A percentile compares a stretch with the other conserved stretches of the same genome.
Evolutionary conservation across 2,888 invertebrate genomes (phyloP).

Genomic region (Epirrita christyi): DNA sequence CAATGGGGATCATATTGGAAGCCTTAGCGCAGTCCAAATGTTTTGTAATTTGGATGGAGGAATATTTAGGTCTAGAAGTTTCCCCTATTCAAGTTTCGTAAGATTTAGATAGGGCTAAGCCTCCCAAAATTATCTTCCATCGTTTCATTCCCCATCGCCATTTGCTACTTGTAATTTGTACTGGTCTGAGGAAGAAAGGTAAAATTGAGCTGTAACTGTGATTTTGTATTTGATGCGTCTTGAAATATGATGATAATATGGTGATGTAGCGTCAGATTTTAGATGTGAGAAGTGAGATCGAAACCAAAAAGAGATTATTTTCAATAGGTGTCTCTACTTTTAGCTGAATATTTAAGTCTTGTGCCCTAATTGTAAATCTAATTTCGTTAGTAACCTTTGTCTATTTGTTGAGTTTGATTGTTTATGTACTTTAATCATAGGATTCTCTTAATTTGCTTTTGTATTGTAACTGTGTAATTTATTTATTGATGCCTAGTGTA

Average conservation of each 20-base stretch:
- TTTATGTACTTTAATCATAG: conserved; percentile 48
- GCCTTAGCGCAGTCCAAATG: no score
- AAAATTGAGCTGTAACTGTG: conserved; percentile 74
- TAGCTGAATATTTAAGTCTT: conserved; percentile 62
- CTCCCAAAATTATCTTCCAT: no score
- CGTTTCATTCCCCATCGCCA: no score
- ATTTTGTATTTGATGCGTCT: conserved; percentile 72
- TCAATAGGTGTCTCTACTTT: conserved; percentile 65
- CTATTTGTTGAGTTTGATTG: conserved; percentile 70
- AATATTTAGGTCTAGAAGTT: no score
- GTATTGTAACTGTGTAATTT: conserved; percentile 62
- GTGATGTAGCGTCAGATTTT: conserved; percentile 60
- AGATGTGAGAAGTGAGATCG: conserved; percentile 79
- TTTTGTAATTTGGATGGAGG: no score
- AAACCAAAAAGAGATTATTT: conserved; percentile 83
- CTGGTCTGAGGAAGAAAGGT: conserved; percentile 50
- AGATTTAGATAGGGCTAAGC: no score
- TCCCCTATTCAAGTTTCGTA: no score
- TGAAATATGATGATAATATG: conserved; percentile 56
- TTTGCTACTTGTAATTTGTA: no score
- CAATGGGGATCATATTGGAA: no score
- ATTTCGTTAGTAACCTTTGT: conserved; percentile 51
- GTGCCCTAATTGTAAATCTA: conserved; percentile 43
- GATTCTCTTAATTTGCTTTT: conserved; percentile 44
- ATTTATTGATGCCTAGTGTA: conserved; percentile 73